These are phyloP conservation scores for Amyelois transitella DNA, from an alignment of 1,140 invertebrate species.

Conservation along the genomic window DNA sequence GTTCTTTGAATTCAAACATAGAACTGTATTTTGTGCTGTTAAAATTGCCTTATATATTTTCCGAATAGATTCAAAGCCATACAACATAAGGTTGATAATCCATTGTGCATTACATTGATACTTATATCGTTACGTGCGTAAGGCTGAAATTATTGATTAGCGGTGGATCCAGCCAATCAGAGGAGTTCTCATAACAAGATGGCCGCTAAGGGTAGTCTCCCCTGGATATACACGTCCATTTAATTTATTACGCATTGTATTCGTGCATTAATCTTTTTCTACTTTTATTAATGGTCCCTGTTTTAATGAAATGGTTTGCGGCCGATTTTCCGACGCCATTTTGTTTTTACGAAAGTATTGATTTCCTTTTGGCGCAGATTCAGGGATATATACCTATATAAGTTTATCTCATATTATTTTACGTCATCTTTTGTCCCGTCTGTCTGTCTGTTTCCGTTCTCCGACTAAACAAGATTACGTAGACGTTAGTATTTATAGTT, in stretches of 20 bases:
- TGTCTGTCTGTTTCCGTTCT: too few species aligned
- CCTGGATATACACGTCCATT: constrained; percentile 27
- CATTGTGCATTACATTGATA: not conserved
- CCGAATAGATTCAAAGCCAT: not conserved
- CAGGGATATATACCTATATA: too few species aligned
- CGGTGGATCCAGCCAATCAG: constrained; percentile 45
- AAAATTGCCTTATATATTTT: not conserved
- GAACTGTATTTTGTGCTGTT: not conserved
- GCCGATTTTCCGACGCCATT: constrained; percentile 36
- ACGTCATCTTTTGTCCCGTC: too few species aligned
- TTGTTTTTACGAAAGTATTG: constrained; percentile 23
- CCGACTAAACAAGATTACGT: too few species aligned
- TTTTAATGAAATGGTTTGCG: constrained; percentile 57
- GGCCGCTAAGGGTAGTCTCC: constrained; percentile 46
- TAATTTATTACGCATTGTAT: constrained; percentile 68
- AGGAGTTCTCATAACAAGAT: constrained; percentile 32
- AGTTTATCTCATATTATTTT: too few species aligned
- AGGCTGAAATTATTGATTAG: constrained; percentile 51
- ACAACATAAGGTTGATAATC: not conserved
- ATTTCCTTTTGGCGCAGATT: constrained; percentile 7
- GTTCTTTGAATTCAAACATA: not conserved
- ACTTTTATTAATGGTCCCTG: constrained; percentile 62
- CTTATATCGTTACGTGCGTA: not conserved
- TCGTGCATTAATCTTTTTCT: constrained; percentile 65
- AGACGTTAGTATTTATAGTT: too few species aligned